Conservation (phyloP, 2,113 vertebrate species). For the Tautogolabrus adspersus region DNA sequence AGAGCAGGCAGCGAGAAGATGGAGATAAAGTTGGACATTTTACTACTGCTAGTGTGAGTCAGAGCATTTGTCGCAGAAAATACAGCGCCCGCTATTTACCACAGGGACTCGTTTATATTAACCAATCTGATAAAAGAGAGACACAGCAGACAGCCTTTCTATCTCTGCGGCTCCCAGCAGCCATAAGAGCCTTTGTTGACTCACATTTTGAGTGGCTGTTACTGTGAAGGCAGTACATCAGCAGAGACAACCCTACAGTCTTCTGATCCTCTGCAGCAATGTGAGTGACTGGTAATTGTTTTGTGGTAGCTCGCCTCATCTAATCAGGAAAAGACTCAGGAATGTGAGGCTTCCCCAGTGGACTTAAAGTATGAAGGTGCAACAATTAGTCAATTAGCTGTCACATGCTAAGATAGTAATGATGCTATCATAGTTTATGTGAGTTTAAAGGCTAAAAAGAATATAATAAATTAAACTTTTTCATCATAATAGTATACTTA, state of each 20-base stretch:
- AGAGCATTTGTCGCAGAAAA: constrained; percentile 51
- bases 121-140: constrained; percentile 67
- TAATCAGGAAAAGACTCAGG: no score
- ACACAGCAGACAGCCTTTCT: constrained; percentile 44
- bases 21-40: constrained; percentile 70
- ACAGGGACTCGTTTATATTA: constrained; percentile 59
- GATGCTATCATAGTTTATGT: no score
- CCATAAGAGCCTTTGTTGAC: constrained; percentile 58
- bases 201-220: constrained; percentile 39
- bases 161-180: constrained; percentile 40
- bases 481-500: no score
- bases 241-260: constrained; percentile 23
- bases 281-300: constrained; percentile 46
- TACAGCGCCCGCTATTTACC: constrained; percentile 48
- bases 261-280: constrained; percentile 20
- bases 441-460: no score
- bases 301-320: constrained; percentile 4
- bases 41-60: constrained; percentile 42
- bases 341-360: not conserved
- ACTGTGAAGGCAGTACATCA: constrained; percentile 47
- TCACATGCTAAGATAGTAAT: no score
- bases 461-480: no score
- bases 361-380: no score
- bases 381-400: no score
- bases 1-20: constrained; percentile 35